phyloP scores from a whole-genome alignment of 2,113 vertebrate genomes.

The Hippocampus abdominalis region DNA sequence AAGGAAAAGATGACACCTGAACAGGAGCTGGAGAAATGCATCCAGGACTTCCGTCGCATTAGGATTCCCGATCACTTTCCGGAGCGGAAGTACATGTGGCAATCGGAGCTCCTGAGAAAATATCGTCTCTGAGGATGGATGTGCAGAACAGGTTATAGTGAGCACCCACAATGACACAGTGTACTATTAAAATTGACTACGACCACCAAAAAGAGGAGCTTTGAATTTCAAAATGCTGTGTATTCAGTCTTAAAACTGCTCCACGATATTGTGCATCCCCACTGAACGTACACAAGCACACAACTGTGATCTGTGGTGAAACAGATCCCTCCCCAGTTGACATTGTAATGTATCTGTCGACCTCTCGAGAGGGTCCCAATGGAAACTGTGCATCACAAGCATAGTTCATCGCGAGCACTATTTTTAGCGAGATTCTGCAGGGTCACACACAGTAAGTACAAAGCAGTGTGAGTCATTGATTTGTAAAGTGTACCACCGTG shows the following conservation, averaged over 20 bases:
- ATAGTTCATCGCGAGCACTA: not conserved
- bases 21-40: slow-evolving; percentile 96
- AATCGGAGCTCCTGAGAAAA: slow-evolving; percentile 93
- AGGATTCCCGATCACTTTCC: slow-evolving; percentile 95
- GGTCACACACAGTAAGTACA: slow-evolving; percentile 36
- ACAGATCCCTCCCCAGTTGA: not conserved
- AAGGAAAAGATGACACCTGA: slow-evolving; percentile 96
- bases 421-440: not conserved
- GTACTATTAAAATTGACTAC: slow-evolving; percentile 31
- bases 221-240: not conserved
- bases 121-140: slow-evolving; percentile 82
- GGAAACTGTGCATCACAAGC: not conserved
- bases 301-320: not conserved
- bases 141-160: slow-evolving; percentile 23
- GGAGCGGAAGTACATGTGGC: slow-evolving; percentile 94
- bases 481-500: slow-evolving; percentile 54
- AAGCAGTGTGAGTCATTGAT: slow-evolving; percentile 48
- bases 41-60: slow-evolving; percentile 97
- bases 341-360: not conserved
- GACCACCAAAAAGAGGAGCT: not conserved
- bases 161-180: slow-evolving; percentile 50
- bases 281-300: not conserved
- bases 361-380: not conserved
- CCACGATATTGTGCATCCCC: slow-evolving; percentile 38
- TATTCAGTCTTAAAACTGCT: slow-evolving; percentile 10